Conservation (phyloP, 64 coral and sea anemone species). For the Orbicella faveolata region DNA sequence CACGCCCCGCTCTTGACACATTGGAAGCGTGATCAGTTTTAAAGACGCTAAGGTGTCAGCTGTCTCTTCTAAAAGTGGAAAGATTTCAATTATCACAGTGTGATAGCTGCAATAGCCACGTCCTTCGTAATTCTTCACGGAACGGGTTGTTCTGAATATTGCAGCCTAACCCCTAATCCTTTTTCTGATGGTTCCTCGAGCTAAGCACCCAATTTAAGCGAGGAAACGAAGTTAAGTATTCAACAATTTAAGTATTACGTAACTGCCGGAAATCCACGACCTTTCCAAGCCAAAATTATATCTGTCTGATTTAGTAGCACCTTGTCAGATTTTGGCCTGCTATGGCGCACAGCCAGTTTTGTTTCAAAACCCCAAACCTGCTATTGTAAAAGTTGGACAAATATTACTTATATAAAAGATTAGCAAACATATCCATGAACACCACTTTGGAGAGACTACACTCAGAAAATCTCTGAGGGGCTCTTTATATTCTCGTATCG, state of each 20-base stretch:
- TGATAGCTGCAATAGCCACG: not conserved
- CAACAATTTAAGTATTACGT: too few relatives aligned
- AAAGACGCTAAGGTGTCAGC: not conserved
- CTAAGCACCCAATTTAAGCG: too few relatives aligned
- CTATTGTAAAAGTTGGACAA: not conserved
- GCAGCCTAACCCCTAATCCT: too few relatives aligned
- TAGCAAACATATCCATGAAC: not conserved
- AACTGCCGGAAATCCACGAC: not conserved
- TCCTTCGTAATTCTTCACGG: not conserved
- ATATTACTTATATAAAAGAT: not conserved
- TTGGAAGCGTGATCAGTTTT: not conserved
- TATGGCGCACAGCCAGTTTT: not conserved
- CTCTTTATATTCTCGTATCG: too few relatives aligned
- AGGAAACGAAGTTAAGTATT: too few relatives aligned
- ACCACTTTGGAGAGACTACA: too few relatives aligned
- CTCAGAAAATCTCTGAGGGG: too few relatives aligned
- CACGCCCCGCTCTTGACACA: not conserved
- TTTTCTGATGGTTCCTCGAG: too few relatives aligned
- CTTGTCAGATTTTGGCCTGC: not conserved
- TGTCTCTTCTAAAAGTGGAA: not conserved
- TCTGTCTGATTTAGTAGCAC: not conserved
- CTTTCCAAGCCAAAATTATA: not conserved
- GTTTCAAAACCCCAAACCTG: not conserved
- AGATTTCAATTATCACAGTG: not conserved
- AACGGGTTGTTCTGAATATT: too few relatives aligned